Evolutionary conservation across 2,113 vertebrate genomes (phyloP), one percentile per base, ranked within the genome.

Genomic region (Embiotoca jacksoni): DNA sequence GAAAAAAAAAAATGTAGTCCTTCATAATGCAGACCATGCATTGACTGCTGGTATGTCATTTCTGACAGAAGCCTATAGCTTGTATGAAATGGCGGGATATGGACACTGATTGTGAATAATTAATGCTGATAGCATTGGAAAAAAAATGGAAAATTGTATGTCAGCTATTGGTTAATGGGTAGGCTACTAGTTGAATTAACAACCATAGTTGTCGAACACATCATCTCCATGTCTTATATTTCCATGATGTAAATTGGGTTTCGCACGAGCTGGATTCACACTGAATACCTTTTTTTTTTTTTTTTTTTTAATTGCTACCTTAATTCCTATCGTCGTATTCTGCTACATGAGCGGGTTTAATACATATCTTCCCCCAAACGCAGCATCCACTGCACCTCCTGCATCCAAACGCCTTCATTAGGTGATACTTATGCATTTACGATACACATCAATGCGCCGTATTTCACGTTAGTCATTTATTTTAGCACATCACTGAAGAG

Each of bases 381-480:
- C 80, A 50, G 62, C 74, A 66, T 56, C 74, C 46, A 16, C 78
- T 64, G 78, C 75, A 35, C 65, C 57, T 55, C 76, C 61, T 85
- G 84, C 88, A 89, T 90, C 83, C 83, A 90, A 86, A 88, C 84
- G 74, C 82, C 84, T 82, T 82, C 85, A 87, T 90, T 90, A 87
- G 75, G 64, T 63, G 44, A 70, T 47, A 73, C 86, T 86, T 85
- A 89, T 50, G 74, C 56, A 79, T 84, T 89, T 88, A 86, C 32
- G 75, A 90, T 67, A 75, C 81, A 64, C 78, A 60, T 87, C 81
- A 82, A 59, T 47, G 84, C 70, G 80, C 81, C 68, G 57, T 85
- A 78, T 89, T 82, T 88, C 78, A 77, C 59, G 41, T 52, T 57
- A 23, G 69, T 71, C 33, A 65, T 69, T 81, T 83, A 80, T 86